Base-by-base conservation (phyloP, 2,113 vertebrate genomes). In the Plotosus lineatus region DNA sequence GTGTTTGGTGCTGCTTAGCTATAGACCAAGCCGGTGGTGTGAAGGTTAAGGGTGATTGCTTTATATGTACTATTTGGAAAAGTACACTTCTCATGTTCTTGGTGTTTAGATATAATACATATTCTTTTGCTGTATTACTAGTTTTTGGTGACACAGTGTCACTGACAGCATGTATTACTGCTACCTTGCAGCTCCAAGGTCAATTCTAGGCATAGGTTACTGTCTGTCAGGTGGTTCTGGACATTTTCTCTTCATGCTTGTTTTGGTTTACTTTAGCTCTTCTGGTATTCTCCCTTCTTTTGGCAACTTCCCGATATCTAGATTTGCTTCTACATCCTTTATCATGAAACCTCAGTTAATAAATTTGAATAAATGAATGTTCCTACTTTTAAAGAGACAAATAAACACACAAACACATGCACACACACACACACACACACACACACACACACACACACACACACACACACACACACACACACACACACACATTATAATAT, bases 401-500 rank as follows among this genome's bases (percentile, higher is more conserved):
- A n/a, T 38, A 28, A 48, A 12, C 19, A 28, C 2, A n/a, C n/a
- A n/a, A n/a, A n/a, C 3, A 19, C 0, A 2, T 42, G 40, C 48
- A 31, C n/a, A 75, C 31, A 38, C 50, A 58, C 50, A 75, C 73
- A 60, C 11, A 26, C 42, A 58, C 36, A 46, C 78, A 72, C 17
- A 60, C 23, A 46, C 11, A 63, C 44, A 60, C 58, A 75, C 71
- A 63, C 69, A 63, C 28, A 44, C 53, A 80, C 17, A 50, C 26
- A 48, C 7, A 40, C 55, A 38, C 68, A 72, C 44, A n/a, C n/a
- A n/a, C n/a, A n/a, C n/a, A n/a, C n/a, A n/a, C n/a, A n/a, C n/a
- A n/a, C n/a, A n/a, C n/a, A n/a, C n/a, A n/a, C n/a, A n/a, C n/a
- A n/a, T n/a, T n/a, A n/a, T n/a, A n/a, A n/a, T n/a, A n/a, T n/a